Evolutionary conservation across 2,888 invertebrate genomes (phyloP).

Genomic region (Chrysodeixis includens): DNA sequence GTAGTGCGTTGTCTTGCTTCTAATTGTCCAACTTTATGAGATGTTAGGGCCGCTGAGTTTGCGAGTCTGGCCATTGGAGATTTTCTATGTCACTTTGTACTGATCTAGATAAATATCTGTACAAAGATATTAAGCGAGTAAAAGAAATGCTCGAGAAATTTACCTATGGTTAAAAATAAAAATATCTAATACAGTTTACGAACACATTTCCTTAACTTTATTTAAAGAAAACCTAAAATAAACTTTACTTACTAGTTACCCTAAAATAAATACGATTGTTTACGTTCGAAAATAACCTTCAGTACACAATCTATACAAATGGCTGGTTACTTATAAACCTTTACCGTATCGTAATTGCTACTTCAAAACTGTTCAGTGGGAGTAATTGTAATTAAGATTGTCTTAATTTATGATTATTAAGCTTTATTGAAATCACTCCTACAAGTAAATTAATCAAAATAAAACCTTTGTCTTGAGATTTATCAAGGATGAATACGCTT

Average conservation of each 20-base stretch:
- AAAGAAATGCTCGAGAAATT: too few relatives aligned
- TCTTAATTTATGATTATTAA: conserved; percentile 17
- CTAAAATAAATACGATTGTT: conserved; percentile 22
- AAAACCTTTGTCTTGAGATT: not conserved
- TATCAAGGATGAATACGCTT: not conserved
- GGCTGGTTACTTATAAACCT: not conserved
- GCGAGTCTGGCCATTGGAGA: too few relatives aligned
- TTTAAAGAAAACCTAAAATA: conserved; percentile 21
- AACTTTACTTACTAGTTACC: conserved; percentile 20
- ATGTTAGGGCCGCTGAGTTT: too few relatives aligned
- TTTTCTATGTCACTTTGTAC: too few relatives aligned
- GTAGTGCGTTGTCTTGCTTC: too few relatives aligned
- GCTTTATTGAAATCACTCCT: conserved; percentile 12
- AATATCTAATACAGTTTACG: not conserved
- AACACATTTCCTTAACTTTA: not conserved
- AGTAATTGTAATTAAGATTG: conserved; percentile 21
- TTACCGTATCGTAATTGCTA: not conserved
- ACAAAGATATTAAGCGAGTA: too few relatives aligned
- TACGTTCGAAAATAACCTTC: conserved; percentile 3
- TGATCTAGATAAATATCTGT: too few relatives aligned
- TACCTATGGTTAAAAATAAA: too few relatives aligned
- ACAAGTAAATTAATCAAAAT: conserved; percentile 9
- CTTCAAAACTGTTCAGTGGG: conserved; percentile 26
- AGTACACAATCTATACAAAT: not conserved
- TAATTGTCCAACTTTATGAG: too few relatives aligned